phyloP scores from a whole-genome alignment of 2,888 invertebrate species.

The Tiliacea aurago region DNA sequence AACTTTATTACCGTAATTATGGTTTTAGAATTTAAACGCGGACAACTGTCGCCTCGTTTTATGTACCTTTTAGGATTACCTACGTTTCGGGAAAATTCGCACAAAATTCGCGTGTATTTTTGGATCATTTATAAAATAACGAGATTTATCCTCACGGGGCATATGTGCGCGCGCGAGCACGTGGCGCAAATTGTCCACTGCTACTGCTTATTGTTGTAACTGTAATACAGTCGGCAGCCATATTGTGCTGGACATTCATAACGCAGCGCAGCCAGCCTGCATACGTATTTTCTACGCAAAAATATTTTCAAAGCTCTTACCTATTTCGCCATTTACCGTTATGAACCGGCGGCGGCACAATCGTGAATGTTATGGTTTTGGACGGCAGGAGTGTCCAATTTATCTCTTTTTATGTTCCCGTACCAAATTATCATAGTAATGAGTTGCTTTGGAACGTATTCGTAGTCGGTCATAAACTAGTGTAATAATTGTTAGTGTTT shows the following conservation, averaged over 20 bases:
- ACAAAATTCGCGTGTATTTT: conserved; percentile 41
- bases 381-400: conserved; percentile 52
- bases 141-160: conserved; percentile 47
- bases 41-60: conserved; percentile 41
- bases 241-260: conserved; percentile 63
- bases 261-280: conserved; percentile 50
- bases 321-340: conserved; percentile 48
- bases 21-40: conserved; percentile 41
- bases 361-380: conserved; percentile 48
- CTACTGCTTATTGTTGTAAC: conserved; percentile 67
- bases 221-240: conserved; percentile 58
- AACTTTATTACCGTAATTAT: conserved; percentile 47
- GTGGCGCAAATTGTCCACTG: conserved; percentile 70
- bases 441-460: conserved; percentile 61
- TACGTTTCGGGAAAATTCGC: conserved; percentile 17
- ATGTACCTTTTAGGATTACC: conserved; percentile 30
- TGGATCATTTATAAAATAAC: conserved; percentile 43
- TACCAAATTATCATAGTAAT: conserved; percentile 69
- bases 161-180: conserved; percentile 57
- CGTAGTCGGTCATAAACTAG: conserved; percentile 62
- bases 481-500: conserved; percentile 60
- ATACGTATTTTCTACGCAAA: conserved; percentile 56
- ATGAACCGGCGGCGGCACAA: conserved; percentile 32
- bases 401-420: conserved; percentile 66
- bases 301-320: conserved; percentile 57